Base-by-base conservation (phyloP, 2,797 vertebrate genomes). In the Lateolabrax maculatus region DNA sequence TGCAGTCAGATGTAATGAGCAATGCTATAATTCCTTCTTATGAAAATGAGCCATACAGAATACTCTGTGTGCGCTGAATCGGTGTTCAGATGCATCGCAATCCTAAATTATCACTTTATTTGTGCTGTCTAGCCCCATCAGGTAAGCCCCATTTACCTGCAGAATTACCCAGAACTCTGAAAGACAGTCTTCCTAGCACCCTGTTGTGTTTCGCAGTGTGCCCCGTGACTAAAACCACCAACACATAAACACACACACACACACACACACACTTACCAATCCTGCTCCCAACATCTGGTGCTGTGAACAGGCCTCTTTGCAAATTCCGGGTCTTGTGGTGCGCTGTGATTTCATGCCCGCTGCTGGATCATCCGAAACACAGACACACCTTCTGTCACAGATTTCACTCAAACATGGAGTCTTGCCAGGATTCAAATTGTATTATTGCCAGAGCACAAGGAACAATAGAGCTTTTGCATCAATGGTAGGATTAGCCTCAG, bases 221-320 rank as follows among this genome's bases (percentile, higher is more conserved):
- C 70, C 82, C 86, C 69, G 49, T 83, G 88, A 93, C 91, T 94
- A 92, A 94, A 92, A 85, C 89, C 70, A 67, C 74, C 63, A 37
- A 77, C 77, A 77, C 77, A 85, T 64, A 77, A 8, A 31, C 56
- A 56, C 65, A 49, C 51, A 49, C 25, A 66, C 15, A 71, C 23
- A 69, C 52, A 77, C 75, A 84, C 10, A 44, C 65, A 63, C 51
- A 21, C 68, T 57, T 18, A 55, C 62, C 64, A 56, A 70, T 72
- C 83, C 82, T 82, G 79, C 84, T 87, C 79, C 84, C 69, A 90
- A 89, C 93, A 96, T 92, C 94, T 94, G 94, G 85, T 71, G 80
- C 87, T 85, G 62, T 70, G 84, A 90, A 86, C 80, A 46, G 25
- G 56, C 79, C 79, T 82, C 81, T 79, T 79, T 81, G 75, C 81